phyloP scores from a whole-genome alignment of 2,888 invertebrate genomes.

The Rotaria socialis region DNA sequence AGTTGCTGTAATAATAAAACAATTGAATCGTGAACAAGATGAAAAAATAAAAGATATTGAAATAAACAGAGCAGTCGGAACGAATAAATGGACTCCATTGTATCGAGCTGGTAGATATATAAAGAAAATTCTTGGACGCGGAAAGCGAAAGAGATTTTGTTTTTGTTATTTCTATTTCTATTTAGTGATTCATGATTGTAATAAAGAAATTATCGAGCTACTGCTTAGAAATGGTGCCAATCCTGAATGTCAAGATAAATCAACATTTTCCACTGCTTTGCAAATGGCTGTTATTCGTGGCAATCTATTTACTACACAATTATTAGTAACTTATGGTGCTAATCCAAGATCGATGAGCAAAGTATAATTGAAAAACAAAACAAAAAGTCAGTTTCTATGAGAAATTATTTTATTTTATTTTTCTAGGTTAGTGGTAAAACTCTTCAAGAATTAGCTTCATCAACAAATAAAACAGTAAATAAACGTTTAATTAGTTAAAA shows the following conservation, averaged over 20 bases:
- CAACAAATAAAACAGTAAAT: not conserved
- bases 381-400: too few relatives aligned
- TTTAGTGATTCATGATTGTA: not conserved
- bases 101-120: not conserved
- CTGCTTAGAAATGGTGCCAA: not conserved
- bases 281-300: constrained; percentile 7
- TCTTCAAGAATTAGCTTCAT: not conserved
- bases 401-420: not conserved
- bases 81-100: not conserved
- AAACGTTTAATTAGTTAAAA: not conserved
- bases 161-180: not conserved
- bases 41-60: not conserved
- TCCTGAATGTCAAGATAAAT: not conserved
- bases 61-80: not conserved
- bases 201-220: not conserved
- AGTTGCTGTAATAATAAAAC: not conserved
- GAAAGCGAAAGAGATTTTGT: too few relatives aligned
- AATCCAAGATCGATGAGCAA: not conserved
- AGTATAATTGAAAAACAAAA: not conserved
- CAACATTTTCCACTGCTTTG: not conserved
- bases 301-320: not conserved
- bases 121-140: not conserved
- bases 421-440: not conserved
- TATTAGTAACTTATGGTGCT: not conserved
- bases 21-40: not conserved